Conservation (phyloP, 2,113 vertebrate species). For the Epinephelus fuscoguttatus region DNA sequence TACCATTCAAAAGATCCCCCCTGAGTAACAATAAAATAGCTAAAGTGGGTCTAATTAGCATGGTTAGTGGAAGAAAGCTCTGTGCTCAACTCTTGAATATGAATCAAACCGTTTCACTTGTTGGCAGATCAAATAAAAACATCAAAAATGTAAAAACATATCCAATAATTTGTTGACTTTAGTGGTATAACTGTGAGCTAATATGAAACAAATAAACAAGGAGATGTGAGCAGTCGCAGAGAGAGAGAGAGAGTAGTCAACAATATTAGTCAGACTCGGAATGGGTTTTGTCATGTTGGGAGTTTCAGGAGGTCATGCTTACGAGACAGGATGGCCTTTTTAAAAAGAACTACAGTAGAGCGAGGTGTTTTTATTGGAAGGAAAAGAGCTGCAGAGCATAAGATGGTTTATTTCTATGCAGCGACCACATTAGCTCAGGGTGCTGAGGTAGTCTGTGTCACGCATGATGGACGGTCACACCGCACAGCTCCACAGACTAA, state of each 20-base stretch:
- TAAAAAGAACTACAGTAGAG: not conserved
- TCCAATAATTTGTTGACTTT: not conserved
- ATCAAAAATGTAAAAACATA: not conserved
- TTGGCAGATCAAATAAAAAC: slow-evolving; percentile 55
- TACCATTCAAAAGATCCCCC: slow-evolving; percentile 61
- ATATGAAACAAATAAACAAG: not conserved
- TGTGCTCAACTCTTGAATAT: slow-evolving; percentile 53
- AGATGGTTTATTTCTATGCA: slow-evolving; percentile 50
- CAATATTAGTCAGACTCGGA: not conserved
- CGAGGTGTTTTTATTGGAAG: slow-evolving; percentile 21
- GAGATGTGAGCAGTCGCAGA: not conserved
- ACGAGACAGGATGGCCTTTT: not conserved
- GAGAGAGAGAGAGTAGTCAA: not conserved
- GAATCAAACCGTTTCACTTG: slow-evolving; percentile 60
- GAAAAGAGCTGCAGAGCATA: slow-evolving; percentile 31
- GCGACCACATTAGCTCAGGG: slow-evolving; percentile 61
- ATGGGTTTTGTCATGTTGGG: not conserved
- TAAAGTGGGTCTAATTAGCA: slow-evolving; percentile 77
- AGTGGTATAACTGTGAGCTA: not conserved
- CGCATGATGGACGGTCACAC: slow-evolving; percentile 59
- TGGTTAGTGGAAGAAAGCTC: slow-evolving; percentile 64
- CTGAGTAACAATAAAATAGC: slow-evolving; percentile 69
- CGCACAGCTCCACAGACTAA: slow-evolving; percentile 25
- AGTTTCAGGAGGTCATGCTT: slow-evolving; percentile 3
- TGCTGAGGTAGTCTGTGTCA: slow-evolving; percentile 60